Evolutionary conservation across 2,797 vertebrate species (phyloP).

Genomic region (Hapalemur alaotrensis): DNA sequence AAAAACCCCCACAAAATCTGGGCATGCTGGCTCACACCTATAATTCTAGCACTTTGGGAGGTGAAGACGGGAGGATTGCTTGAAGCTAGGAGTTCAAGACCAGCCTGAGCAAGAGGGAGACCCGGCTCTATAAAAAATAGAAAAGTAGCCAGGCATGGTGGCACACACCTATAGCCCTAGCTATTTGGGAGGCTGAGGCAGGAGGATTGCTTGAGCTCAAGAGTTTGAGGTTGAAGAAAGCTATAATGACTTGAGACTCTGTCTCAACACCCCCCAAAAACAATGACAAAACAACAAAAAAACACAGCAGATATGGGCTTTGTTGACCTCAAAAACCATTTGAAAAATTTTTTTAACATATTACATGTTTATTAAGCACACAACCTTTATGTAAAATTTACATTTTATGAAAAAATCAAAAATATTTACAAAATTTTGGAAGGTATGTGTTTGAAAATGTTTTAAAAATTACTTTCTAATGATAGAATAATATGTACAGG

Average conservation of each 20-base stretch:
- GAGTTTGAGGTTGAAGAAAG: background rate
- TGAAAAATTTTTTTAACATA: slow-evolving; percentile 77
- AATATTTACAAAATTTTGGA: slow-evolving; percentile 91
- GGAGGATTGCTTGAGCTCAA: background rate
- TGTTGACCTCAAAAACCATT: background rate
- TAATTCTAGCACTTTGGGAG: background rate
- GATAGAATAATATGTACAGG: background rate
- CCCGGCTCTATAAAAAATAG: background rate
- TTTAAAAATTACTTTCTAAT: background rate
- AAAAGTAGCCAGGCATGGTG: background rate
- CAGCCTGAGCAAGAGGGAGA: background rate
- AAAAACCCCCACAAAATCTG: background rate
- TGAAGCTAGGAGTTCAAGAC: background rate
- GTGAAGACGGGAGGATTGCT: background rate
- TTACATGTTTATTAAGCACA: slow-evolving; percentile 89
- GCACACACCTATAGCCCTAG: background rate
- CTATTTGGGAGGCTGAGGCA: background rate
- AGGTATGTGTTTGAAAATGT: slow-evolving; percentile 78
- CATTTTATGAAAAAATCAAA: slow-evolving; percentile 93
- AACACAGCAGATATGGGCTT: background rate
- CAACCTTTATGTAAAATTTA: slow-evolving; percentile 91
- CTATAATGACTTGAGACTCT: background rate
- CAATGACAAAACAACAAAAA: background rate
- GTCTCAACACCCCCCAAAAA: fast-evolving
- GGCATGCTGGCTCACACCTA: background rate